phyloP scores from a whole-genome alignment of 2,888 invertebrate genomes.

The Dynastes maya region DNA sequence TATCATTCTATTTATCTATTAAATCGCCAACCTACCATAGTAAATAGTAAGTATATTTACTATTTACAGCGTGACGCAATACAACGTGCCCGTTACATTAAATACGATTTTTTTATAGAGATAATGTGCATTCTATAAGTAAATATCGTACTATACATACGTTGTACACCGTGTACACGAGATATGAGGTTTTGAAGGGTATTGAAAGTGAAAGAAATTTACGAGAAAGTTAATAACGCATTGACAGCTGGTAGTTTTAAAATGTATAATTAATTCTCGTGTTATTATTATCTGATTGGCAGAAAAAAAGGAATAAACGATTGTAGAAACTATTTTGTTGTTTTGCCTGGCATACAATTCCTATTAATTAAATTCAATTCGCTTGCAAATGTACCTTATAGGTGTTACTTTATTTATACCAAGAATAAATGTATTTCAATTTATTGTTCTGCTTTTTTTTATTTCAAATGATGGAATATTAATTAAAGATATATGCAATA shows the following conservation, averaged over 20 bases:
- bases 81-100: constrained; percentile 24
- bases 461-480: too few species aligned
- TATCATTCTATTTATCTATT: too few species aligned
- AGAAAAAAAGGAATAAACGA: neutral
- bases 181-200: constrained; percentile 16
- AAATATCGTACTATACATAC: neutral
- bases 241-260: constrained; percentile 26
- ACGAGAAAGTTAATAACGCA: constrained; percentile 30
- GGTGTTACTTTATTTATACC: too few species aligned
- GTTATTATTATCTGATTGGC: neutral
- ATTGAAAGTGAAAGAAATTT: constrained; percentile 40
- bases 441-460: too few species aligned
- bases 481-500: too few species aligned
- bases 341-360: neutral
- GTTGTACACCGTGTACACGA: neutral
- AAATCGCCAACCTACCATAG: too few species aligned
- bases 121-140: neutral
- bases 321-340: constrained; percentile 12
- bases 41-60: neutral
- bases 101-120: neutral
- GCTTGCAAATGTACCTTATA: too few species aligned
- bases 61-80: constrained; percentile 21
- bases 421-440: too few species aligned
- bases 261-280: constrained; percentile 25
- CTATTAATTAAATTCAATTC: too few species aligned